Base-by-base conservation (phyloP, 2,888 invertebrate genomes). In the Elmis aenea region DNA sequence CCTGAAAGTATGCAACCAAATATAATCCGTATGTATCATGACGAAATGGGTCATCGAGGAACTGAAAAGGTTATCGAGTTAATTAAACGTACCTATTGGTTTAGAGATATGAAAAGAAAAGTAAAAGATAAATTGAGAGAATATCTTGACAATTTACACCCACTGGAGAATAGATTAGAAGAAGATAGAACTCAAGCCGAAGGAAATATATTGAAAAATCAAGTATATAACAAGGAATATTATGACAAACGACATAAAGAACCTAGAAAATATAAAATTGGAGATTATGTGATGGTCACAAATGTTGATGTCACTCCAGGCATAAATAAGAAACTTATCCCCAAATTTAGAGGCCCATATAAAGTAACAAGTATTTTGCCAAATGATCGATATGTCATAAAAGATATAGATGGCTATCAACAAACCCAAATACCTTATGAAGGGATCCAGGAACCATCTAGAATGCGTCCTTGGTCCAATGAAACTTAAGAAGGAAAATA, bases 41-140 rank as follows among this genome's bases (percentile, higher is more conserved):
- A 60, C 26, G 29, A 49, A 16, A 37, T 52, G 13, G 55, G 55
- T 32, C 62, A 63, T 39, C 24, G 56, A 26, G 59, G 58, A n/a
- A n/a, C n/a, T n/a, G 26, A 24, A 2, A 33, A 33, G 10, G 12
- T 12, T 9, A 3, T 25, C 3, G 33, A 33, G 13, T 8, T 33
- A n/a, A 20, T 33, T 5, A 10, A n/a, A 6, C 14, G 16, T 8
- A 24, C 15, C n/a, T 35, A 35, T 11, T 35, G 35, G 35, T 35
- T 35, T 25, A n/a, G n/a, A n/a, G n/a, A n/a, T n/a, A n/a, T n/a
- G n/a, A 23, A 30, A 27, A 16, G 33, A 33, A 13, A 29, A 20
- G 13, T 20, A 3, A 12, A 24, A 0, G 39, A 42, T 31, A 21
- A 26, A 13, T 25, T 38, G 11, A 13, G 32, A 29, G 2, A 15